These are phyloP conservation scores for Synergus umbraculus DNA, from an alignment of 2,888 invertebrate genomes.

Conservation along the genomic window DNA sequence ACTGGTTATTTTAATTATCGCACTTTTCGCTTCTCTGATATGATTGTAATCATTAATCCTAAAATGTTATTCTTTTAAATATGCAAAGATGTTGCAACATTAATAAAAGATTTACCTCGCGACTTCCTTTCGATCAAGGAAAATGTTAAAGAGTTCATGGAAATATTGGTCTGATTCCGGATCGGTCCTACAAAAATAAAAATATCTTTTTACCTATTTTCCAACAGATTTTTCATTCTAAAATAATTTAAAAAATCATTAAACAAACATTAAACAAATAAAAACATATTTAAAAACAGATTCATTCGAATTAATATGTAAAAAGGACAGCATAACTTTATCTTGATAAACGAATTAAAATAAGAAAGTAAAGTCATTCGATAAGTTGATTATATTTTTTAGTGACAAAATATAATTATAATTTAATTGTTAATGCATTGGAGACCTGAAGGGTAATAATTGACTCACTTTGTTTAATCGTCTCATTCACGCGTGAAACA, in stretches of 20 bases:
- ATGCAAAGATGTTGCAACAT: conserved; percentile 44
- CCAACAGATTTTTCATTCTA: no score
- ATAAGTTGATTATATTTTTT: neutral
- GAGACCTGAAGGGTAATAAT: neutral
- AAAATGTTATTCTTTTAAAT: conserved; percentile 1
- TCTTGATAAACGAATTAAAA: neutral
- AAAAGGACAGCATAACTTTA: no score
- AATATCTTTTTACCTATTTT: conserved; percentile 33
- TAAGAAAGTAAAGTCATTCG: neutral
- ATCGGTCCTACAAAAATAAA: conserved; percentile 68
- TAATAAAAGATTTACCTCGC: conserved; percentile 59
- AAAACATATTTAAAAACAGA: no score
- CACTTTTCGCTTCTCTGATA: neutral
- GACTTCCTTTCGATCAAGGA: conserved; percentile 56
- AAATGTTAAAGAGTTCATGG: conserved; percentile 72
- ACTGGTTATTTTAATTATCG: neutral
- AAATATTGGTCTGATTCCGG: conserved; percentile 71
- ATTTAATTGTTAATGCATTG: no score
- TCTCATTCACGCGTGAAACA: conserved; percentile 1
- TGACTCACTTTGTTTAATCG: conserved; percentile 2
- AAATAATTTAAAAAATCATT: no score
- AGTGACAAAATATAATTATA: neutral
- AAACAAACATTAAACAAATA: no score
- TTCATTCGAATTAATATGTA: neutral
- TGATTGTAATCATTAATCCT: neutral